Percentiles rank a stretch among this genome's conserved stretches.
Evolutionary conservation across 2,113 vertebrate genomes (phyloP).

Genomic region (Smithornis capensis): DNA sequence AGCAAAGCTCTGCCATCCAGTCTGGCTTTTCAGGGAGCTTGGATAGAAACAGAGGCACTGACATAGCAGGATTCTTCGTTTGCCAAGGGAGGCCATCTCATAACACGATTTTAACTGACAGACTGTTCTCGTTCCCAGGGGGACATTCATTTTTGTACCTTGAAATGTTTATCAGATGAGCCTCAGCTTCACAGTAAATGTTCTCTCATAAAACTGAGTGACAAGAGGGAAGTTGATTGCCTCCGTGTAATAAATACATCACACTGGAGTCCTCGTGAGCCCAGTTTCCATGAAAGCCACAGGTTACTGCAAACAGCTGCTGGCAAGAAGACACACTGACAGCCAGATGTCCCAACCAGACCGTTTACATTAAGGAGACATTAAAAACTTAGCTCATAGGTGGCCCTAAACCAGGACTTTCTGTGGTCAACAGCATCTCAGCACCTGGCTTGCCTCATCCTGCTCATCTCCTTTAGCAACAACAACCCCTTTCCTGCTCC

Average conservation of each 20-base stretch:
- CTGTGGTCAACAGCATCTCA: conserved; percentile 53
- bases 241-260: conserved; percentile 71
- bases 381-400: conserved; percentile 73
- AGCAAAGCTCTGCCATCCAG: background rate
- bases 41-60: background rate
- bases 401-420: conserved; percentile 70
- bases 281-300: conserved; percentile 67
- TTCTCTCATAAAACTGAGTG: conserved; percentile 38
- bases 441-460: conserved; percentile 40
- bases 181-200: conserved; percentile 1
- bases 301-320: conserved; percentile 74
- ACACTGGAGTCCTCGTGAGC: conserved; percentile 54
- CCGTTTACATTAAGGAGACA: conserved; percentile 69
- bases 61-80: background rate
- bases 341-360: conserved; percentile 72
- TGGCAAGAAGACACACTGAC: conserved; percentile 63
- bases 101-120: conserved; percentile 12
- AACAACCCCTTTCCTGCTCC: background rate
- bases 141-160: conserved; percentile 36
- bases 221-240: conserved; percentile 60
- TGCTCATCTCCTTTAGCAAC: conserved; percentile 45
- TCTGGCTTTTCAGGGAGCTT: background rate
- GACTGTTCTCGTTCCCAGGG: conserved; percentile 22
- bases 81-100: background rate
- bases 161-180: conserved; percentile 66